Base-by-base conservation (phyloP, 2,888 invertebrate species). In the Rhodophaea formosa region DNA sequence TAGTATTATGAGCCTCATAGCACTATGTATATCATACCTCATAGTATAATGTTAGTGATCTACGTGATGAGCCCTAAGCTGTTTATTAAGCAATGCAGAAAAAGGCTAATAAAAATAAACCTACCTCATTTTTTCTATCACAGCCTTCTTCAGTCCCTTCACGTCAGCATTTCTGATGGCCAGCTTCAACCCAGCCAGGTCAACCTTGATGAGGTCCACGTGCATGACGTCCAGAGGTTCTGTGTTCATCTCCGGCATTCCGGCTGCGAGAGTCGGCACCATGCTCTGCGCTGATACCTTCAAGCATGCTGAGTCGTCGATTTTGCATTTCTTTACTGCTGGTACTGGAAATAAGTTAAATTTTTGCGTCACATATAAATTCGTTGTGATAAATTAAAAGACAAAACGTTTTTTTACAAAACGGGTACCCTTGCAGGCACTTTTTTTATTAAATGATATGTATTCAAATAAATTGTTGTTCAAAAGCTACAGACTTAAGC, bases 171-270 rank as follows among this genome's bases (percentile, higher is more conserved):
- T 73, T 6, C 56, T 75, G 14, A 88, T 56, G 2, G 65, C 63
- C 39, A 86, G 58, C 45, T 82, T 82, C 10, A 88, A 64, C 0
- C 87, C 88, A 15, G 84, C 77, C 1, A 87, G 57, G 32, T 87
- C 77, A 1, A 87, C 68, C 15, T 79, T 74, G 29, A 84, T 75
- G 6, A 62, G 14, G 7, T 84, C 76, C 2, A 87, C 61, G 1
- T 69, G 63, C 71, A 86, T 68, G 0, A 76, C 74, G n/a, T 88
- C 88, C n/a, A 88, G 60, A 0, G 68, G 60, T 51, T 82, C 80
- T 0, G 70, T 65, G 1, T 76, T 75, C 0, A 79, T 15, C 52
- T 83, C 84, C 15, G 81, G 75, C 1, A 87, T 71, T 0, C 88
- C 88, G 12, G 68, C 66, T 0, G 65, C 56, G 14, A 88, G 70